phyloP scores from a whole-genome alignment of 2,113 vertebrate species.

The Meles meles region DNA sequence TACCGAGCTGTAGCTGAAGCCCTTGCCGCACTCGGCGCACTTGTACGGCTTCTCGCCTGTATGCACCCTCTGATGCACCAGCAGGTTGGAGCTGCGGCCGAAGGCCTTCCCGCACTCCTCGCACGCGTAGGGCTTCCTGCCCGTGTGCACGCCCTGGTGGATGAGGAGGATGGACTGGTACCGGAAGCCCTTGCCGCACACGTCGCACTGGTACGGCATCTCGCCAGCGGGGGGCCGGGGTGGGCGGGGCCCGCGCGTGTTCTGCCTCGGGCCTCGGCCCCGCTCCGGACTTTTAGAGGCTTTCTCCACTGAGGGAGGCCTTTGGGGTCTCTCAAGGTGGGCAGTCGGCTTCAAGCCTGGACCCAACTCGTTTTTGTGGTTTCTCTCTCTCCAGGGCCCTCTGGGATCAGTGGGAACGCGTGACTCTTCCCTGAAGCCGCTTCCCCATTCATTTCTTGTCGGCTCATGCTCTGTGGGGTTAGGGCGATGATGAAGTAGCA shows the following conservation, averaged over 20 bases:
- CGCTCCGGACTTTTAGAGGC: neutral
- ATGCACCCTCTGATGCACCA: slow-evolving; percentile 51
- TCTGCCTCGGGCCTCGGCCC: neutral
- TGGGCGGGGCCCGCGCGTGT: neutral
- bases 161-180: slow-evolving; percentile 28
- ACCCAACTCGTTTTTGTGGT: neutral
- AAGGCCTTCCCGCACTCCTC: slow-evolving; percentile 60
- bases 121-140: slow-evolving; percentile 52
- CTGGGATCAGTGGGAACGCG: neutral
- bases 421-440: neutral
- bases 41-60: slow-evolving; percentile 58
- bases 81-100: slow-evolving; percentile 47
- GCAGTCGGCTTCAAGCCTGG: neutral
- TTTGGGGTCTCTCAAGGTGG: neutral
- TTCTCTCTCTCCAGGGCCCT: neutral
- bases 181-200: slow-evolving; percentile 41
- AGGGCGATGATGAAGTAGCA: neutral
- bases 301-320: neutral
- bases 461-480: neutral
- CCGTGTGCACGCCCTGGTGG: slow-evolving; percentile 34
- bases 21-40: slow-evolving; percentile 35
- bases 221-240: neutral
- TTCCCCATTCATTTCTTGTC: neutral
- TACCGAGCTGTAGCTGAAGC: slow-evolving; percentile 55
- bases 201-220: neutral